phyloP scores from a whole-genome alignment of 2,888 invertebrate species.

The Vannuccia rotundouncinata region DNA sequence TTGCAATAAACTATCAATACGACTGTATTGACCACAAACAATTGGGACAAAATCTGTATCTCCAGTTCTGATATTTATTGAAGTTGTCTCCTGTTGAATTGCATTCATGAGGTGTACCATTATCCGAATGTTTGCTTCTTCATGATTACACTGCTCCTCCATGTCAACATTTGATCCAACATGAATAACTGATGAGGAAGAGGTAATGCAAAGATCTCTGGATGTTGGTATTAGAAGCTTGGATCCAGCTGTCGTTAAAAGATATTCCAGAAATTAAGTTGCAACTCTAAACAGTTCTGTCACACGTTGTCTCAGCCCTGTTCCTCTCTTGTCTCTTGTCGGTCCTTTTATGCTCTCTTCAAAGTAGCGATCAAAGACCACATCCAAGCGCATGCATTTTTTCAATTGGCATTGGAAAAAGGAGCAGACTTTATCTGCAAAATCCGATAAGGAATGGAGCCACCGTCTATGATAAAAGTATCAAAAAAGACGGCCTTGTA shows the following conservation, averaged over 20 bases:
- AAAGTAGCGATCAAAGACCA: neutral
- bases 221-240: no score
- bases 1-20: neutral
- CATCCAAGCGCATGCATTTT: neutral
- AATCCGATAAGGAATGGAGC: no score
- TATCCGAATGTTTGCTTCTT: neutral
- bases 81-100: neutral
- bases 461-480: neutral
- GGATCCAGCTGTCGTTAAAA: no score
- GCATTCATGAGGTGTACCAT: neutral
- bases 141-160: neutral
- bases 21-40: neutral
- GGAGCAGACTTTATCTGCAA: no score
- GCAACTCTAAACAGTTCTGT: neutral
- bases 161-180: neutral
- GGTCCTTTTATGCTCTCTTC: neutral
- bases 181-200: neutral
- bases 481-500: neutral
- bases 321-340: neutral
- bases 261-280: neutral
- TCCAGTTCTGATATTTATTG: neutral
- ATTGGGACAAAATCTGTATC: neutral
- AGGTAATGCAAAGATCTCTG: neutral
- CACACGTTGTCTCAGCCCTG: no score
- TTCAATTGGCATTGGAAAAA: no score